These are phyloP conservation scores for Drosophila limbata DNA, from an alignment of 2,888 invertebrate species.

Conservation along the genomic window DNA sequence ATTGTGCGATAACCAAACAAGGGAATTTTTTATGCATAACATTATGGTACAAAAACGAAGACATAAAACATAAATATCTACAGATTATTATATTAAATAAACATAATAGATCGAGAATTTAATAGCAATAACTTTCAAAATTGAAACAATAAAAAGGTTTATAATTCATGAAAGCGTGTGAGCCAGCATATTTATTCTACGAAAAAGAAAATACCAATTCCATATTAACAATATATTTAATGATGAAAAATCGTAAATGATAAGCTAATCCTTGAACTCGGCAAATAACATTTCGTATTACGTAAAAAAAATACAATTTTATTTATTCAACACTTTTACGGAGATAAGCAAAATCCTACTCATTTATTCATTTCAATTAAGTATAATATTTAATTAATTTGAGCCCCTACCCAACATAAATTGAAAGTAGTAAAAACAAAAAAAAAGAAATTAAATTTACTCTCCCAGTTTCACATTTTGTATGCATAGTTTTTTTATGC, in stretches of 20 bases:
- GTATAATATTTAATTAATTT: constrained; percentile 40
- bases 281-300: background rate
- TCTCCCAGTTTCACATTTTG: background rate
- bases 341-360: background rate
- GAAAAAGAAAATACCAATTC: background rate
- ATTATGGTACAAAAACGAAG: no score
- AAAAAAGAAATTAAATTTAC: constrained; percentile 7
- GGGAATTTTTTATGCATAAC: background rate
- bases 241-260: background rate
- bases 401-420: background rate
- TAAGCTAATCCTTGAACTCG: constrained; percentile 5
- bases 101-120: background rate
- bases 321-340: constrained; percentile 14
- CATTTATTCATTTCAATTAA: constrained; percentile 28
- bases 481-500: background rate
- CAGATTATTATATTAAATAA: background rate
- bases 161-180: background rate
- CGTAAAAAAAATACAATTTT: background rate
- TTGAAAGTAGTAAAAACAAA: background rate
- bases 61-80: background rate
- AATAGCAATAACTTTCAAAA: background rate
- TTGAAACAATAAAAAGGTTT: background rate
- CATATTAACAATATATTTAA: background rate
- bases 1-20: background rate
- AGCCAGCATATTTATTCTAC: background rate